phyloP scores from a whole-genome alignment of 2,888 invertebrate species.

The Apotomis betuletana region DNA sequence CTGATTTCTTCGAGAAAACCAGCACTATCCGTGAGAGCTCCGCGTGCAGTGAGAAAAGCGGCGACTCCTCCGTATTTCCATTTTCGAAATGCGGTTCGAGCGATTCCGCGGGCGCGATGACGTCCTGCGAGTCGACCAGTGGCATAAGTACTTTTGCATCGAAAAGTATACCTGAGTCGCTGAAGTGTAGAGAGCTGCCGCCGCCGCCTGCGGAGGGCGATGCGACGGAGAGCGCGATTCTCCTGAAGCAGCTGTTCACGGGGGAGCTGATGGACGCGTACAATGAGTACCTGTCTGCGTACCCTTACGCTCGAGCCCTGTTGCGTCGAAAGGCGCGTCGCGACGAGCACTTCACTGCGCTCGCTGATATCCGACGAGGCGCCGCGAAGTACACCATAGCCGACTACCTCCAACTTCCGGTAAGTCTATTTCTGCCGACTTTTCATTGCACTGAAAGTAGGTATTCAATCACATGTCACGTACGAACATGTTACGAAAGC shows the following conservation, averaged over 20 bases:
- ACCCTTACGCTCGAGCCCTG: conserved; percentile 84
- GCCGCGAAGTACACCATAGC: conserved; percentile 86
- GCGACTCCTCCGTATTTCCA: conserved; percentile 77
- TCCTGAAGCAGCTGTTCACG: conserved; percentile 84
- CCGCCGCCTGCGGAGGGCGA: conserved; percentile 65
- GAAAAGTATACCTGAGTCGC: conserved; percentile 68
- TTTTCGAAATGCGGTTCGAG: conserved; percentile 81
- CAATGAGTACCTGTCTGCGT: conserved; percentile 85
- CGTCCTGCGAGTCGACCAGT: conserved; percentile 78
- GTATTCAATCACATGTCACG: conserved; percentile 34
- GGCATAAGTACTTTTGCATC: conserved; percentile 72
- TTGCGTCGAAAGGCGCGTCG: conserved; percentile 85
- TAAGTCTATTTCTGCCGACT: conserved; percentile 71
- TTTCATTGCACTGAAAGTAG: conserved; percentile 23
- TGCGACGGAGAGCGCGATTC: conserved; percentile 72
- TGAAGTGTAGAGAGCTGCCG: conserved; percentile 73
- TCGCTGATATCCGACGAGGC: conserved; percentile 86
- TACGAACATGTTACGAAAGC: conserved; percentile 42
- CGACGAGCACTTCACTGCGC: conserved; percentile 87
- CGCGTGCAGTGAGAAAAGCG: conserved; percentile 77
- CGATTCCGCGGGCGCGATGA: conserved; percentile 74
- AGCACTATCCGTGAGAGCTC: conserved; percentile 76
- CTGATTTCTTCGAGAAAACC: conserved; percentile 74
- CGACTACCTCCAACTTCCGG: conserved; percentile 87
- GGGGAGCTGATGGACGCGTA: conserved; percentile 87